Base-by-base conservation (phyloP, 2,113 vertebrate species). In the Aramus guarauna region DNA sequence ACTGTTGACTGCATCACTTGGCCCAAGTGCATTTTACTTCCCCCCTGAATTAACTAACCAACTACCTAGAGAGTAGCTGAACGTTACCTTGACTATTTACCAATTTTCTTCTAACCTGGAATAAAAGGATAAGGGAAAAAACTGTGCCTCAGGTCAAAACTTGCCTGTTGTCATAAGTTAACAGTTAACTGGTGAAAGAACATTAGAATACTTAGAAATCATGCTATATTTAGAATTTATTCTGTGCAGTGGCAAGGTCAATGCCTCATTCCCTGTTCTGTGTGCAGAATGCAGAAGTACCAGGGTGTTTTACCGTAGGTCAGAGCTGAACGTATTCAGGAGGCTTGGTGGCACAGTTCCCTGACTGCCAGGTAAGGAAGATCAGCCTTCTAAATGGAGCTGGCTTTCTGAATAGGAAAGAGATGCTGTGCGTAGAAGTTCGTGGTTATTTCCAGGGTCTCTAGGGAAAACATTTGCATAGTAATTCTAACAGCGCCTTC, bases 121-220 rank as follows among this genome's bases (percentile, higher is more conserved):
- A 64, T 64, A 85, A 37, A 81, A 85, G 85, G 69, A 89, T 66
- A 50, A 77, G 81, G 36, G 39, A 56, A 92, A 67, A 79, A 82
- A 1, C 16, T 7, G 4, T 66, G 92, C 93, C 85, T 88, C 6
- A 0, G 90, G 85, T 39, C 45, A 91, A 72, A 69, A 41, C 36
- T 68, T 85, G 84, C 58, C 77, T 72, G 29, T 56, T 94, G 74
- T 85, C 58, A 79, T 64, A 85, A 88, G 82, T 93, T 95, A 93
- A 75, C 86, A 50, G 88, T 95, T 95, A 96, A 82, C 93, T 63
- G 91, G 73, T 75, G 85, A 88, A 80, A 93, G 85, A 93, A 80
- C 87, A 85, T 12, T 83, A 85, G 41, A 66, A 58, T 92, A 30
- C 50, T 48, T 88, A 34, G 87, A 83, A 93, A 82, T 94, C 29